Evolutionary conservation across 2,888 invertebrate species (phyloP), one percentile per base, ranked within the genome.

Genomic region (Barypeithes pellucidus): DNA sequence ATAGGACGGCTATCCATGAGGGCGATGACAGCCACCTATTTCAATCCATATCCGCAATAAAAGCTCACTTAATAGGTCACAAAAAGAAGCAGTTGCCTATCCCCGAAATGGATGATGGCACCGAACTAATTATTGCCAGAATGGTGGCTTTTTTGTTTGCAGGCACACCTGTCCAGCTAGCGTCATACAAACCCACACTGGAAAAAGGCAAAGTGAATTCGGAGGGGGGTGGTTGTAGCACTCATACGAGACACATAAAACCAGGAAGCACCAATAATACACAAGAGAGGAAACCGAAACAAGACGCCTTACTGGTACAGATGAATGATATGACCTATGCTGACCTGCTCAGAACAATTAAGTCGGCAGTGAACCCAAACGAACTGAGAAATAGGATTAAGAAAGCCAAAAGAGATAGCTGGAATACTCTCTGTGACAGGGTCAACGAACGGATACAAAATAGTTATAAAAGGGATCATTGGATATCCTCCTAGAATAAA

Each of bases 371-470:
- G 1, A 39, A 39, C 12, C n/a, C 39, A n/a, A n/a, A 4, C 0
- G 39, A 39, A n/a, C 12, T 50, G 0, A 22, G 50, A 0, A 60
- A 43, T 7, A 59, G 50, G 18, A 50, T 54, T 22, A 60, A 60
- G n/a, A 60, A 12, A 11, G 36, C 60, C 0, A 63, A 63, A 29
- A 47, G 33, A 11, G 45, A 1, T 4, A 24, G 66, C 12, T 75
- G 75, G 71, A 73, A 72, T 43, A 22, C 45, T 16, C 16, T 68
- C 3, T 67, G 66, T 14, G 61, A 68, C 14, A 70, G 2, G 39
- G 39, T 39, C 12, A 33, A 33, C 33, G 33, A 33, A 75, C 16
- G 76, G 76, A 1, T 75, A 76, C 36, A 66, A 67, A 41, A 73
- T 75, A 0, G 75, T 62, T 0, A 73, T 73, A 63, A 77, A 54